Evolutionary conservation across 1,140 invertebrate species (phyloP), one percentile per base, ranked within the genome.

Genomic region (Diachasma alloeum): DNA sequence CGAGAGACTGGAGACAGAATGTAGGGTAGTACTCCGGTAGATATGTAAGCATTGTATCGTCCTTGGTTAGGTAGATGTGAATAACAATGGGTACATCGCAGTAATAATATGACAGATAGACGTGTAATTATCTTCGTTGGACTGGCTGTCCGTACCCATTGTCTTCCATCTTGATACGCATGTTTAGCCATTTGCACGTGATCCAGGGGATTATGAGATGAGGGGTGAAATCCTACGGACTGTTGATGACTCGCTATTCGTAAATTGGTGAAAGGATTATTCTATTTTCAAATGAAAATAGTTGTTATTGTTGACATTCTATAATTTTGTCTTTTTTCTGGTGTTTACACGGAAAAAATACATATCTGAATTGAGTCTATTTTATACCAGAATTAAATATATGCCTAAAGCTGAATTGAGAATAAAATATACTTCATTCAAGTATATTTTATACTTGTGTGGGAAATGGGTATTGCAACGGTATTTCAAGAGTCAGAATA

Each of bases 41-140:
- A 59, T 72, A 63, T 73, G 63, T 75, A 73, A 76, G 76, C 75
- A 85, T 84, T 84, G 81, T 85, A 83, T 83, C 77, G 59, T 63
- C 59, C 59, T 63, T 8, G 24, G 78, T 80, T 63, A 22, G 19
- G 77, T 81, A 75, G 44, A 76, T 78, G 71, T 72, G 73, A 77
- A 72, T 80, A 81, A 85, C 83, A 85, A 85, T 85, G 75, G 83
- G 74, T 77, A 17, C 71, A 69, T 63, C 75, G 76, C 78, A 80
- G 81, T 81, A 84, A 84, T 84, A 83, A 84, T 84, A 83, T 80
- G 84, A 84, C 83, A 83, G 80, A 85, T 81, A 85, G 81, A 82
- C 82, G 83, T 84, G 83, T 82, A 84, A 85, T 85, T 85, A 85
- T 84, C 82, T 84, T 84, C 80, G 78, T 78, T 78, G 79, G 81